phyloP scores from a whole-genome alignment of 2,113 vertebrate species.

The Lasiurus borealis region DNA sequence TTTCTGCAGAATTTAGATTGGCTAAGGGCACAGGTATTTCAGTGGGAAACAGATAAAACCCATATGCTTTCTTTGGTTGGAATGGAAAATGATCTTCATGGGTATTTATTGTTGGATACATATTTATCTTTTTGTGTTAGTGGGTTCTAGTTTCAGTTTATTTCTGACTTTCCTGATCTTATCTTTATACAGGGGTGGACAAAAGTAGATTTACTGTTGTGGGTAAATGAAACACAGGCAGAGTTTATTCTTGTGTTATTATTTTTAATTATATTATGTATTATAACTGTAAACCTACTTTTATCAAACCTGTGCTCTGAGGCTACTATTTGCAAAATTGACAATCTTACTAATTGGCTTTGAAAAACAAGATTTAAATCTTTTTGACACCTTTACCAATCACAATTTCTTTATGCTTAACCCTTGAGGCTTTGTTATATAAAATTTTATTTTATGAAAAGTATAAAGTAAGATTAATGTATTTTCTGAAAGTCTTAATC shows the following conservation, averaged over 20 bases:
- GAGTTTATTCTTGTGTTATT: neutral
- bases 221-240: neutral
- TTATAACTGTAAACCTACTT: neutral
- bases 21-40: neutral
- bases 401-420: neutral
- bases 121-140: neutral
- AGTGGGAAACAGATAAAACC: neutral
- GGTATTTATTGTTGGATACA: neutral
- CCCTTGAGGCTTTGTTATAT: neutral
- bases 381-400: constrained; percentile 13
- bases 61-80: neutral
- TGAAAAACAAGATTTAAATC: constrained; percentile 35
- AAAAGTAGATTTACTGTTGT: neutral
- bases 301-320: neutral
- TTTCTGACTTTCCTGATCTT: constrained; percentile 23
- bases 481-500: neutral
- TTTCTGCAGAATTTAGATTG: constrained; percentile 19
- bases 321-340: neutral
- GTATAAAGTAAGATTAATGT: neutral
- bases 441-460: constrained; percentile 44
- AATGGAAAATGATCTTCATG: neutral
- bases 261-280: neutral
- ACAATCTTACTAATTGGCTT: neutral
- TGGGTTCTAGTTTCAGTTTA: constrained; percentile 26
- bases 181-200: neutral